Evolutionary conservation across 2,113 vertebrate species (phyloP).

Genomic region (Alectura lathami): DNA sequence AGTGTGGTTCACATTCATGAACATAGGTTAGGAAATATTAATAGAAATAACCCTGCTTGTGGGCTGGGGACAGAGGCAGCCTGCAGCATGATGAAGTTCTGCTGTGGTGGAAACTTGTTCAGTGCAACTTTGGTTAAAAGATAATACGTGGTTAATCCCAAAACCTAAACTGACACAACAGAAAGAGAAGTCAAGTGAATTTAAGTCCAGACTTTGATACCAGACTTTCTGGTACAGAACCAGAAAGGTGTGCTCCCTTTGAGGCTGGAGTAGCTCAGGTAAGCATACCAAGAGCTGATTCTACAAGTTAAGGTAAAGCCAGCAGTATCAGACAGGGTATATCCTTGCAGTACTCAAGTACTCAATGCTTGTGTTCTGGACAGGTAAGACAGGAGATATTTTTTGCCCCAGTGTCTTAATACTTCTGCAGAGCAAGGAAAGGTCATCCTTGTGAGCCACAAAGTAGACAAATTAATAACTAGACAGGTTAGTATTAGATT

Average conservation of each 20-base stretch:
- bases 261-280: not conserved
- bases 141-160: not conserved
- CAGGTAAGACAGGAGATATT: not conserved
- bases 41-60: not conserved
- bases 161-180: not conserved
- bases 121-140: not conserved
- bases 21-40: not conserved
- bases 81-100: not conserved
- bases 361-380: not conserved
- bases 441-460: not conserved
- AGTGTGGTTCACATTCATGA: not conserved
- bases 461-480: too few relatives aligned
- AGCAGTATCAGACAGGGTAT: not conserved
- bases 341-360: not conserved
- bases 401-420: not conserved
- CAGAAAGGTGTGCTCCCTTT: not conserved
- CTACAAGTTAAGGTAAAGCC: not conserved
- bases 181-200: not conserved
- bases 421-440: not conserved
- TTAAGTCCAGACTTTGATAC: not conserved
- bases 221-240: too few relatives aligned
- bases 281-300: not conserved
- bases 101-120: not conserved
- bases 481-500: not conserved
- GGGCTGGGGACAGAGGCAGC: rapidly evolving